These are phyloP conservation scores for Megalonaias nervosa DNA, from an alignment of 1,140 invertebrate genomes.

Conservation along the genomic window DNA sequence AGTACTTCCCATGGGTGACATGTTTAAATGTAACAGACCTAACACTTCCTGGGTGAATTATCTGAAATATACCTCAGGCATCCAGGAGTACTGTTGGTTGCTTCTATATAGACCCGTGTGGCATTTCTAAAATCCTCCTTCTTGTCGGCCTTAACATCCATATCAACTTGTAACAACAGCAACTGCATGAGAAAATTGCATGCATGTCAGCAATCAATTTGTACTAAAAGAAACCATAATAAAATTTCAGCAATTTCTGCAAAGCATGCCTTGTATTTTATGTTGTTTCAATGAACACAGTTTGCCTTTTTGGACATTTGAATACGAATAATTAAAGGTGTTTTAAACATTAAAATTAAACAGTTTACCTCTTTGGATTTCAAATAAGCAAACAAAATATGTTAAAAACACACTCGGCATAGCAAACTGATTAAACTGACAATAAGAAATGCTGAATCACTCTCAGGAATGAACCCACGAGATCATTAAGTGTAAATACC, in stretches of 20 bases:
- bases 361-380: too few species aligned
- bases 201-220: neutral
- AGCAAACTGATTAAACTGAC: too few species aligned
- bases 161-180: constrained; percentile 50
- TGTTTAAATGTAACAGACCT: too few species aligned
- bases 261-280: neutral
- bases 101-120: constrained; percentile 55
- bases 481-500: too few species aligned
- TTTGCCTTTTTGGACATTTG: neutral
- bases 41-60: too few species aligned
- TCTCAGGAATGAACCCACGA: too few species aligned
- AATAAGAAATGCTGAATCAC: too few species aligned
- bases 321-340: neutral
- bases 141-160: constrained; percentile 42
- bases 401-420: too few species aligned
- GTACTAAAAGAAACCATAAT: neutral
- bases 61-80: constrained; percentile 47
- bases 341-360: neutral
- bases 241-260: neutral
- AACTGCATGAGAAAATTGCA: constrained; percentile 39
- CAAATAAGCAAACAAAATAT: too few species aligned
- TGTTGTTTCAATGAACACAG: neutral
- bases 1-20: too few species aligned
- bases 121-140: constrained; percentile 42
- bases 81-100: constrained; percentile 49